phyloP scores from a whole-genome alignment of 2,113 vertebrate species.

The Reinhardtius hippoglossoides region DNA sequence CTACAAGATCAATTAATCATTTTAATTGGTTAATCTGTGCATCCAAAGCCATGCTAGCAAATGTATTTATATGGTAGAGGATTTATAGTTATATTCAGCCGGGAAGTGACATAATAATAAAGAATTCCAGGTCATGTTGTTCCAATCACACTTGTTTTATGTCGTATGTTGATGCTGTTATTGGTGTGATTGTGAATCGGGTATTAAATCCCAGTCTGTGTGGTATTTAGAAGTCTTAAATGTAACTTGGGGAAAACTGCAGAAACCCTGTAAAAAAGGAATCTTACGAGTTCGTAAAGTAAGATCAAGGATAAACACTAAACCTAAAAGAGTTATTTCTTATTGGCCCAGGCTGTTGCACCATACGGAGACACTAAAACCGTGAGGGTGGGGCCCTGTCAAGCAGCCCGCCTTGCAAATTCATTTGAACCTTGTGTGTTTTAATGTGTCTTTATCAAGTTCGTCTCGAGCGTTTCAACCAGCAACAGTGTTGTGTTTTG shows the following conservation, averaged over 20 bases:
- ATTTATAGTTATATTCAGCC: too few species aligned
- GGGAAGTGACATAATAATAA: too few species aligned
- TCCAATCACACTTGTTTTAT: background rate
- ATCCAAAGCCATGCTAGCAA: background rate
- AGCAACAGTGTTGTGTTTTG: slow-evolving; percentile 35
- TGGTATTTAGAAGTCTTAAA: slow-evolving; percentile 9
- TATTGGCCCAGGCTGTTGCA: slow-evolving; percentile 36
- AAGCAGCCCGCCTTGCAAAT: slow-evolving; percentile 32
- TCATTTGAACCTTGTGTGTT: slow-evolving; percentile 32
- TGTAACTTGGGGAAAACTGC: background rate
- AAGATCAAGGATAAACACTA: slow-evolving; percentile 31
- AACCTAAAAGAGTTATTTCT: slow-evolving; percentile 29
- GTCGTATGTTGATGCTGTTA: background rate
- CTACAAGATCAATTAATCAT: background rate
- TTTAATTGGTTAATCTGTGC: background rate
- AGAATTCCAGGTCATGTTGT: too few species aligned
- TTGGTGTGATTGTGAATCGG: background rate
- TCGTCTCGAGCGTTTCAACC: slow-evolving; percentile 38
- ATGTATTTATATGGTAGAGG: too few species aligned
- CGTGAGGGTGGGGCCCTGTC: slow-evolving; percentile 11
- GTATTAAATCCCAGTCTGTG: background rate
- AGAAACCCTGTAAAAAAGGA: slow-evolving; percentile 1
- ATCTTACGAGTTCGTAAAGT: background rate
- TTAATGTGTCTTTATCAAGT: slow-evolving; percentile 62
- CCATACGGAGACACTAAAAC: slow-evolving; percentile 49